These are phyloP conservation scores for Drosophila infuscata DNA, from an alignment of 2,888 invertebrate genomes.

Conservation along the genomic window DNA sequence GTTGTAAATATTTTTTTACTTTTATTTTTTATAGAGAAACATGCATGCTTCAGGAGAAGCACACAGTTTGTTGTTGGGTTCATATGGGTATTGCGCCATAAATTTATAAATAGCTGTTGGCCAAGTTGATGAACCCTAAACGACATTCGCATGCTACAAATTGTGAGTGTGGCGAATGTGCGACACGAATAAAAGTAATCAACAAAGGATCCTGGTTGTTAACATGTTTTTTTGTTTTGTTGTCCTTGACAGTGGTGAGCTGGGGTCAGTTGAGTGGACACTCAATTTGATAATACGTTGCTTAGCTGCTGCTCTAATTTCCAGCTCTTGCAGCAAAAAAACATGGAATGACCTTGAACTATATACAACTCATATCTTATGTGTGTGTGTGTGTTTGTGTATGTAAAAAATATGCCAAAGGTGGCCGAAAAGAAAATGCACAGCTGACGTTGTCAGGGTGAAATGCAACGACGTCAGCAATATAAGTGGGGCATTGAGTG, in stretches of 20 bases:
- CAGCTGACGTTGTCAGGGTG: slow-evolving; percentile 43
- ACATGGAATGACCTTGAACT: slow-evolving; percentile 72
- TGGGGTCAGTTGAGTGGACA: slow-evolving; percentile 1
- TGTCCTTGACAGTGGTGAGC: slow-evolving; percentile 39
- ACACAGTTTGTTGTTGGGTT: not conserved
- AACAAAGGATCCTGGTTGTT: slow-evolving; percentile 2
- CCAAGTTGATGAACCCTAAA: slow-evolving; percentile 43
- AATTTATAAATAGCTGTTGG: slow-evolving; percentile 37
- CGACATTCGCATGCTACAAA: slow-evolving; percentile 34
- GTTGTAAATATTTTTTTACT: not conserved
- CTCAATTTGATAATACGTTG: slow-evolving; percentile 9
- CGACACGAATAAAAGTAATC: slow-evolving; percentile 45
- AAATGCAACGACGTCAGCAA: slow-evolving; percentile 63
- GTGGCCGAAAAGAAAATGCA: slow-evolving; percentile 33
- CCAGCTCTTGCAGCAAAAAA: slow-evolving; percentile 11
- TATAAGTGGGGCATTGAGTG: slow-evolving; percentile 25
- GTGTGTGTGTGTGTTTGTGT: not conserved
- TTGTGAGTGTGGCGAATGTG: slow-evolving; percentile 14
- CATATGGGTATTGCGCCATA: not conserved
- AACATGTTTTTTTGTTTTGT: not conserved
- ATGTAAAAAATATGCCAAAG: slow-evolving; percentile 25
- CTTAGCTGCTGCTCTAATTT: slow-evolving; percentile 33
- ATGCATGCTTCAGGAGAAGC: not conserved
- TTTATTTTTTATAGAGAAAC: too few relatives aligned
- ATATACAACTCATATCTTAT: slow-evolving; percentile 52